These are phyloP conservation scores for Nerophis lumbriciformis DNA, from an alignment of 2,113 vertebrate species.

Conservation along the genomic window DNA sequence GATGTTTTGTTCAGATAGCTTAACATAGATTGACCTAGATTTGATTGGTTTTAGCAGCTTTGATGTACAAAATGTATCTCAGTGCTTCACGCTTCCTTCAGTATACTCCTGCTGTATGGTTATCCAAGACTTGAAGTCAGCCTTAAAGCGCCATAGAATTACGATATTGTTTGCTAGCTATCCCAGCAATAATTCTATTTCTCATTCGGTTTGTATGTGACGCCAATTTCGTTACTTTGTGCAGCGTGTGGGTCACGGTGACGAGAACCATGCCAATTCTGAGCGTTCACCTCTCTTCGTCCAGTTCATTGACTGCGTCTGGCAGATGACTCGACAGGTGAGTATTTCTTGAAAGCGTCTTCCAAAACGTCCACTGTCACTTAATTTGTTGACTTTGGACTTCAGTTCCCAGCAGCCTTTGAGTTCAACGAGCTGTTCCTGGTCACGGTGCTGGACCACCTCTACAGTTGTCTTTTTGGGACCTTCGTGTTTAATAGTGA, in stretches of 20 bases:
- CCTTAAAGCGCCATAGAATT: too few species aligned
- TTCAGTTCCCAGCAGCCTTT: conserved; percentile 91
- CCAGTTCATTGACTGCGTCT: conserved; percentile 97
- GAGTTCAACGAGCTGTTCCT: conserved; percentile 96
- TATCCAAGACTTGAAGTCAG: too few species aligned
- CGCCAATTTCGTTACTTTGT: not conserved
- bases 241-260: conserved; percentile 90
- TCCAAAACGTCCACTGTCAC: not conserved
- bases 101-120: too few species aligned
- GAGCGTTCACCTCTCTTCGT: conserved; percentile 95
- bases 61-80: too few species aligned
- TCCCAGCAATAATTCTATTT: too few species aligned
- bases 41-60: too few species aligned
- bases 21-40: too few species aligned
- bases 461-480: conserved; percentile 95
- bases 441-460: conserved; percentile 91
- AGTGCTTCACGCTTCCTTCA: too few species aligned
- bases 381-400: not conserved
- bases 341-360: conserved; percentile 11
- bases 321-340: conserved; percentile 98
- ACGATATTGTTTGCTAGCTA: too few species aligned
- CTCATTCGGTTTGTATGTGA: too few species aligned
- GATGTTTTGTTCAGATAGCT: too few species aligned
- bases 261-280: conserved; percentile 86
- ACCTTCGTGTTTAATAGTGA: conserved; percentile 94